Percentiles rank a stretch among this genome's conserved stretches.
phyloP scores from a whole-genome alignment of 2,888 invertebrate species.

The Diarsia dahlii region DNA sequence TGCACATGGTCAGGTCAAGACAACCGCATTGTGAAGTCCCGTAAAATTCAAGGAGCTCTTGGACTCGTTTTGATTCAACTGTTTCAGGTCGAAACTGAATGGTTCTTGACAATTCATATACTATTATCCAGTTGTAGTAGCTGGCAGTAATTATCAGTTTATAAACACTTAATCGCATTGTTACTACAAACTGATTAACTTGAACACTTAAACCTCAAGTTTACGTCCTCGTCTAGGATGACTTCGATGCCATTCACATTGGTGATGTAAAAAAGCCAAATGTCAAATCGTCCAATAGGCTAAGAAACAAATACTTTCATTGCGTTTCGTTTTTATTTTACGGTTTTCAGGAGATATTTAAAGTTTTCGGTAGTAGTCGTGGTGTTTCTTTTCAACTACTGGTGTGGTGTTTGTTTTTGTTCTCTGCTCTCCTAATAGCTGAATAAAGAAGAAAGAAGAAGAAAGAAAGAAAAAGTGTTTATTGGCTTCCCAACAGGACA shows the following conservation, averaged over 20 bases:
- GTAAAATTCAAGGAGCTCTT: neutral
- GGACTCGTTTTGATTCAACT: too few relatives aligned
- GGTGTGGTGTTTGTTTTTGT: too few relatives aligned
- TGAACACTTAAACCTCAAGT: slow-evolving; percentile 15
- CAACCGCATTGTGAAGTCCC: neutral
- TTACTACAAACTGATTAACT: slow-evolving; percentile 4
- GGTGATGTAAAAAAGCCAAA: neutral
- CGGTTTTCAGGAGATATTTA: too few relatives aligned
- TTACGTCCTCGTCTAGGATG: neutral
- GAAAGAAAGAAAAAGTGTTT: too few relatives aligned
- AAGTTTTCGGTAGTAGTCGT: too few relatives aligned
- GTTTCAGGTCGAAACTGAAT: too few relatives aligned
- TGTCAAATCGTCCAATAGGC: neutral
- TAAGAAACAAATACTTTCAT: neutral
- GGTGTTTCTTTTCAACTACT: too few relatives aligned
- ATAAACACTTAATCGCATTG: neutral
- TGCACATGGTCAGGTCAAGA: neutral
- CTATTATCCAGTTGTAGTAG: neutral
- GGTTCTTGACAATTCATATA: neutral
- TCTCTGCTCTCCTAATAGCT: too few relatives aligned
- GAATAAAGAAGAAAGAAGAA: too few relatives aligned
- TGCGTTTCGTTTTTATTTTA: neutral
- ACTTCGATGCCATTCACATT: neutral
- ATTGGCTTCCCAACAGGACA: too few relatives aligned
- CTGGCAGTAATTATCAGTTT: neutral